Evolutionary conservation across 2,797 vertebrate genomes (phyloP), one percentile per base, ranked within the genome.

Genomic region (Geotrypetes seraphini): DNA sequence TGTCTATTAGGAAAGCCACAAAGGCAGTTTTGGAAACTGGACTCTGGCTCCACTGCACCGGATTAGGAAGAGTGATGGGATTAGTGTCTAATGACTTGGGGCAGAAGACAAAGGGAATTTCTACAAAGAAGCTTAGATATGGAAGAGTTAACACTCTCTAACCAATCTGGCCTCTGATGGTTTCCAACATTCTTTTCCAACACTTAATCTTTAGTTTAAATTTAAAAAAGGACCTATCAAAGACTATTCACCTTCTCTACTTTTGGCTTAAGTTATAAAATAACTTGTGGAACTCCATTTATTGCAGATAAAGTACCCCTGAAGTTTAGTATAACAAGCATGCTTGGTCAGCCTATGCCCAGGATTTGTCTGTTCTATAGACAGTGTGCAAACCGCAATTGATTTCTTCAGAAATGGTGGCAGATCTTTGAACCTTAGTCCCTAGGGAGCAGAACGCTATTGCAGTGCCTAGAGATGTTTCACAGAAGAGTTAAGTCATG

Each of bases 61-160:
- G 93, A 97, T 97, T 96, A 96, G 87, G 84, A 81, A 82, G 85
- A 85, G 87, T 96, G 92, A 96, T 92, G 92, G 95, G 95, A 97
- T 98, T 98, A 98, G 89, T 87, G 88, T 91, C 93, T 96, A 98
- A 97, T 97, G 93, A 98, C 91, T 93, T 90, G 81, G 86, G 91
- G 88, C 88, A 84, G 88, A 94, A 97, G 92, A 98, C 95, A 97
- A 96, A 96, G 84, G 81, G 87, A 93, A 90, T 90, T 91, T 92
- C 70, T 53, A 92, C 92, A 98, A 96, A 98, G 91, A 92, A 89
- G 93, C 91, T 98, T 97, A 98, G 95, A 96, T 97, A 96, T 97
- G 95, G 93, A 97, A 93, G 95, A 97, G 95, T 97, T 98, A 96
- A 87, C 93, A 91, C 83, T 83, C 84, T 85, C 84, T 89, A 78